Base-by-base conservation (phyloP, 37 sponge, comb jelly and placozoan genomes). In the Halisarca cf. caerulea region DNA sequence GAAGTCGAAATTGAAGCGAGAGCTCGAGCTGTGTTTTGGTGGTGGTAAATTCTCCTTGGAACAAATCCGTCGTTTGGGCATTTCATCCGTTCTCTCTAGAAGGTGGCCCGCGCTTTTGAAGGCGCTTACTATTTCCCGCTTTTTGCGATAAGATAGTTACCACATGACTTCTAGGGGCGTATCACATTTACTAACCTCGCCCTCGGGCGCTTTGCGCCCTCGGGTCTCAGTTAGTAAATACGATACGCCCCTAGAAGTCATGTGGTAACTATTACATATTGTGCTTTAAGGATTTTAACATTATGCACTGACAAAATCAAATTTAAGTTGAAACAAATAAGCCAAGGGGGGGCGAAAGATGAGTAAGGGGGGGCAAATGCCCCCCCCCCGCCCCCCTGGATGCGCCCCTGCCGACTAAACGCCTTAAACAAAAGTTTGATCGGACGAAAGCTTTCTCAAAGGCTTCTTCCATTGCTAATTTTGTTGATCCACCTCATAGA, bases 81-180 rank as follows among this genome's bases (percentile, higher is more conserved):
- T 27, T 34, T 68, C 15, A 34, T 8, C 60, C 60, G 60, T 6
- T 59, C 2, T 3, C 60, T 27, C 25, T 17, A 4, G 15, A 28
- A 6, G 30, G 7, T 34, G 1, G 69, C 27, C 69, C 33, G 69
- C 33, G 35, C 69, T 34, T 68, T 68, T 4, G 15, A 34, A 68
- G 69, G 51, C 51, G 11, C 51, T 47, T 47, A 47, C 11, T 47
- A 47, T 47, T 47, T 4, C 35, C 30, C 33, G 15, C 15, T 30
- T 68, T 68, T 68, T 68, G 35, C 32, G 30, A 27, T 68, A 68
- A 68, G 69, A 27, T 68, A 68, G 11, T 68, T 68, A 68, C 69
- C 35, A 68, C 69, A 68, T 68, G 64, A 23, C 23, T 61, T 28
- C 20, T 61, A 61, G 24, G 15, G 24, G 64, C 64, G 23, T 61